Evolutionary conservation across 1,140 invertebrate species (phyloP).

Genomic region (Melanaphis sacchari): DNA sequence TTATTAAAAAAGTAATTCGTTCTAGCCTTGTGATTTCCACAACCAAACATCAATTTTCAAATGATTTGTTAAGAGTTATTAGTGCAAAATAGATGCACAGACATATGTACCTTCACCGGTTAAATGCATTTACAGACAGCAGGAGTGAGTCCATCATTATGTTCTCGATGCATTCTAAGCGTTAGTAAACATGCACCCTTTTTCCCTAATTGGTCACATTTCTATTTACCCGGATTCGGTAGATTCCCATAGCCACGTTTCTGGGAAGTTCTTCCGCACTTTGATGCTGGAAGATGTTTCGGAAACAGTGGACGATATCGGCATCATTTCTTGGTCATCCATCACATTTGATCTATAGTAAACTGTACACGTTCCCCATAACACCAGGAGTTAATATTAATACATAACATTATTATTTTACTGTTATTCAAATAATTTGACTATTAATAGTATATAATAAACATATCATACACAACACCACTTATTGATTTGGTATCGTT

Average conservation of each 20-base stretch:
- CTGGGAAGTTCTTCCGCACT: slow-evolving; percentile 71
- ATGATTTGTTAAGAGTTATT: background rate
- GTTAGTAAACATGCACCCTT: background rate
- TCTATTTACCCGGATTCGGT: slow-evolving; percentile 67
- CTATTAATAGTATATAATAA: background rate
- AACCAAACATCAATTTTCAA: background rate
- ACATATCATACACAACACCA: background rate
- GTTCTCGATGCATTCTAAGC: background rate
- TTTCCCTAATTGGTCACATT: background rate
- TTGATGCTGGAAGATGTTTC: slow-evolving; percentile 62
- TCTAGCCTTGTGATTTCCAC: background rate
- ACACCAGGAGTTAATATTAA: slow-evolving; percentile 20
- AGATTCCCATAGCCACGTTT: slow-evolving; percentile 73
- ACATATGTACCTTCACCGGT: background rate
- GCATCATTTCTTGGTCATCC: slow-evolving; percentile 52
- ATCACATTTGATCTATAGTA: slow-evolving; percentile 67
- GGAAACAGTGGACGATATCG: background rate
- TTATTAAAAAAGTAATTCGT: background rate
- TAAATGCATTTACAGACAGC: background rate
- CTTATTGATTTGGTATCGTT: background rate
- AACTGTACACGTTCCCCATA: slow-evolving; percentile 63
- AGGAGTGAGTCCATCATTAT: background rate
- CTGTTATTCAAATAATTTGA: background rate
- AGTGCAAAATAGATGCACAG: background rate
- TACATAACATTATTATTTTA: slow-evolving; percentile 28